Base-by-base conservation (phyloP, 1,140 invertebrate species). In the Fopius arisanus region DNA sequence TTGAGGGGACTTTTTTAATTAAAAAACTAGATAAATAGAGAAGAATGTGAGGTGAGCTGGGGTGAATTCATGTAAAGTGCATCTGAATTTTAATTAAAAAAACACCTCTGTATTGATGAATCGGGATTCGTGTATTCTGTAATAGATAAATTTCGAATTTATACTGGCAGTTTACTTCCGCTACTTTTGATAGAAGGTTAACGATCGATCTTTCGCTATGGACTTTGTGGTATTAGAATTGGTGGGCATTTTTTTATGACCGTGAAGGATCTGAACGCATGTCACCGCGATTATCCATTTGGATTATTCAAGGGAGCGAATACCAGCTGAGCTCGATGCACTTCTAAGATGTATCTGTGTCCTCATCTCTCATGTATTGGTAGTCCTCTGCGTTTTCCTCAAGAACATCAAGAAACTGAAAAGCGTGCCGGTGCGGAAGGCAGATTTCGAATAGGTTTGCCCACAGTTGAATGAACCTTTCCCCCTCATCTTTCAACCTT, bases 391-490 rank as follows among this genome's bases (percentile, higher is more conserved):
- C 51, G 51, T 41, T 62, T 71, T 54, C 59, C 69, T 67, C 63
- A 65, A 68, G 67, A 26, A 70, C 41, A 51, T 59, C 31, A 59
- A 73, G 74, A 74, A 80, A 81, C 80, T 78, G 73, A 79, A 81
- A 83, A 81, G 79, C 77, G 77, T 77, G 78, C 78, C 76, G 77
- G 76, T 80, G 62, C 77, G 76, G 75, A 77, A 78, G 66, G 74
- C 63, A 78, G 78, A 67, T 16, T 74, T 74, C 74, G 72, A 80
- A 80, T 79, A 75, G 75, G 37, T 40, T 37, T 59, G 75, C 77
- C 67, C 77, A 70, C 59, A 65, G 70, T 76, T 59, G 54, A 29
- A 69, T 16, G 29, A 54, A 67, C 33, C 40, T 59, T 67, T 10
- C 62, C n/a, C 7, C 28, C 14, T 10, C 62, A 23, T 67, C 48